Conservation (phyloP, 2,113 vertebrate species). For the Tamias sibiricus region DNA sequence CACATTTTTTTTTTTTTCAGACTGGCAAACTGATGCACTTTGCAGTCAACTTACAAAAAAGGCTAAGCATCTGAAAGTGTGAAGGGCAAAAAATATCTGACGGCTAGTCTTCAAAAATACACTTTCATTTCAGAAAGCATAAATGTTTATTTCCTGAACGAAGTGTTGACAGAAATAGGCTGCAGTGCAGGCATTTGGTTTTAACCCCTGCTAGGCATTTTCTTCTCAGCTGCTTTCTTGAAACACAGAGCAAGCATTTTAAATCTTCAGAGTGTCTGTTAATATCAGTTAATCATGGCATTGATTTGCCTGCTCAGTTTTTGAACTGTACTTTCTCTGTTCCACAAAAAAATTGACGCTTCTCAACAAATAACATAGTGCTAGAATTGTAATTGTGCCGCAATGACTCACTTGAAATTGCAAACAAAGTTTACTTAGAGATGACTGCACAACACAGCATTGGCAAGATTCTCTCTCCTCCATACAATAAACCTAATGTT, state of each 20-base stretch:
- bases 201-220: conserved; percentile 91
- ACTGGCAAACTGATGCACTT: conserved; percentile 88
- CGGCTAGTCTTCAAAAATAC: conserved; percentile 91
- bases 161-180: conserved; percentile 92
- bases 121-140: conserved; percentile 91
- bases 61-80: conserved; percentile 91
- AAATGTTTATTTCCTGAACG: conserved; percentile 89
- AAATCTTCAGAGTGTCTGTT: conserved; percentile 79
- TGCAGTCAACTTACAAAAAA: conserved; percentile 91
- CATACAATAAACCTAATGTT: conserved; percentile 60
- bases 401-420: conserved; percentile 78
- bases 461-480: background rate
- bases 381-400: conserved; percentile 78
- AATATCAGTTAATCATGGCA: conserved; percentile 82
- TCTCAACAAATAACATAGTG: conserved; percentile 78
- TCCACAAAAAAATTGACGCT: conserved; percentile 80
- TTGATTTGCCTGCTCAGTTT: conserved; percentile 78
- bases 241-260: conserved; percentile 66
- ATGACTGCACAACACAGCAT: conserved; percentile 64
- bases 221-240: conserved; percentile 73
- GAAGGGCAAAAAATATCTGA: conserved; percentile 93
- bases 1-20: conserved; percentile 70
- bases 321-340: conserved; percentile 72
- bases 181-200: conserved; percentile 88
- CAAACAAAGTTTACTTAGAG: conserved; percentile 65